Evolutionary conservation across 2,888 invertebrate genomes (phyloP), one percentile per base, ranked within the genome.

Genomic region (Bombyx huttoni): DNA sequence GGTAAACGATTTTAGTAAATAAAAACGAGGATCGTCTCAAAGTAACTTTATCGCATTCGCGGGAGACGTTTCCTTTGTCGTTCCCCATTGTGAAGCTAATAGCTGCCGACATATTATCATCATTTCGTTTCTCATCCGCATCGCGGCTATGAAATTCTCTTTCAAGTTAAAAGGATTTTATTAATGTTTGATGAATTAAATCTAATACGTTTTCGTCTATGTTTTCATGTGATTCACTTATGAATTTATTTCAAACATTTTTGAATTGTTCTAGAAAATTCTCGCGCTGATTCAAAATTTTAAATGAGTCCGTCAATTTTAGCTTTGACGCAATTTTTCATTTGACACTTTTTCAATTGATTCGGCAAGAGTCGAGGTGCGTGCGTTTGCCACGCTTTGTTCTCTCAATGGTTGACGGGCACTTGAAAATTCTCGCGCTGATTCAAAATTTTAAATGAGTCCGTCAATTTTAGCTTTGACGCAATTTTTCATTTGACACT

Each of bases 381-480:
- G 71, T 86, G 87, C 66, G 75, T 80, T 83, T 87, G 88, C 79
- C 88, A 83, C 59, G 81, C 78, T 82, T 85, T 87, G 83, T 87
- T 81, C 70, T 81, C 70, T 58, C 64, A 75, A 69, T 77, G 68
- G 73, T 68, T 75, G 78, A 78, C 67, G 78, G 69, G 64, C 68
- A 71, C 70, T 78, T 81, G 68, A 66, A n/a, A n/a, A n/a, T n/a
- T n/a, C n/a, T 40, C 9, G 12, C 40, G 40, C 40, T 24, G 24
- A 24, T 24, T 24, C 48, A 48, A 50, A 49, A 53, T 47, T 53
- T 58, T 65, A 67, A 65, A 67, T 67, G 62, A 24, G 40, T 8
- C 7, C 40, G 40, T 40, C 12, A 40, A 65, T 68, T 73, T 72
- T 68, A 64, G 60, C 67, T 73, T 72, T 75, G 71, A 65, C 51